A percentile compares a stretch with the other conserved stretches of the same genome.
phyloP scores from a whole-genome alignment of 64 coral and sea anemone species.

The Actinia equina region DNA sequence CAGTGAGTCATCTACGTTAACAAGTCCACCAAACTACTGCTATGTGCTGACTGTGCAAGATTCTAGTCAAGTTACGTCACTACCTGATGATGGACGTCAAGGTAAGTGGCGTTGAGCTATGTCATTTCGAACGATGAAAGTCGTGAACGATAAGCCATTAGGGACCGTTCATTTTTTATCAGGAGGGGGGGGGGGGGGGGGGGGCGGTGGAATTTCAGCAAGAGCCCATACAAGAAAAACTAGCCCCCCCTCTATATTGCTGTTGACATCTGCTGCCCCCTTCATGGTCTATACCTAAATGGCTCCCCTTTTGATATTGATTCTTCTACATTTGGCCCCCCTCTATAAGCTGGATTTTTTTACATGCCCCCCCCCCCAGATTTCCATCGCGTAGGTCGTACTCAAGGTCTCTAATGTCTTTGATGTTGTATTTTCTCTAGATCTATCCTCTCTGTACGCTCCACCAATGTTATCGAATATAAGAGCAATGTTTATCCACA shows the following conservation, averaged over 20 bases:
- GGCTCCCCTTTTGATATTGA: too few species aligned
- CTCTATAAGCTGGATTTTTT: too few species aligned
- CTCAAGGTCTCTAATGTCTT: background rate
- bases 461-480: background rate
- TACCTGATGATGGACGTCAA: background rate
- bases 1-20: background rate
- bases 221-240: too few species aligned
- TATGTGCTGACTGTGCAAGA: conserved; percentile 47
- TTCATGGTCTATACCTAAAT: too few species aligned
- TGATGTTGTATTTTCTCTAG: background rate
- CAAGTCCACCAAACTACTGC: conserved; percentile 35
- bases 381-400: background rate
- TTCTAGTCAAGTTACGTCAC: conserved; percentile 6
- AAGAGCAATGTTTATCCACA: background rate
- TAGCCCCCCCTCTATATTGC: too few species aligned
- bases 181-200: too few species aligned
- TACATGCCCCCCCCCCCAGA: too few species aligned
- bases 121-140: background rate
- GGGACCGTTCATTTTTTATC: too few species aligned
- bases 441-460: background rate
- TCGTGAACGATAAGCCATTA: too few species aligned
- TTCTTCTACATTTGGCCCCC: too few species aligned
- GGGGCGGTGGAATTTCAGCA: too few species aligned
- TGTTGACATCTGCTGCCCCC: too few species aligned
- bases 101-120: background rate